Conservation (phyloP, 2,797 vertebrate species). For the Clarias fuscus region DNA sequence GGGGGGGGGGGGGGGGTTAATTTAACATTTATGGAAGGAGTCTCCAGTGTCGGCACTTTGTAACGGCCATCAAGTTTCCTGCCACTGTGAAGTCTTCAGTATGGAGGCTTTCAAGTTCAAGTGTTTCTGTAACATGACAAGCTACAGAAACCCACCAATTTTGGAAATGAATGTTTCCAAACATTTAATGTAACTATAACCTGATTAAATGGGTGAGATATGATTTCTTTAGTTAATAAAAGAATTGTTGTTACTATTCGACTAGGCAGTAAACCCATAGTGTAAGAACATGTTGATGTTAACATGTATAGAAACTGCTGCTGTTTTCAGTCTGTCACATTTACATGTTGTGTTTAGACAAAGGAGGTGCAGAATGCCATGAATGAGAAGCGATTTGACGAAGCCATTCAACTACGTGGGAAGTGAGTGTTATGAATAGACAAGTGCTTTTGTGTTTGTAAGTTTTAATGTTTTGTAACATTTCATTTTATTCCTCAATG, state of each 20-base stretch:
- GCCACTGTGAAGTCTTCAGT: background rate
- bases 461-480: background rate
- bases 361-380: constrained; percentile 94
- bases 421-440: constrained; percentile 73
- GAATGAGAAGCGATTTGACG: constrained; percentile 82
- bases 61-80: background rate
- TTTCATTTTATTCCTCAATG: background rate
- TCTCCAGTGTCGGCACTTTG: background rate
- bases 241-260: background rate
- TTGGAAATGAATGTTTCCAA: background rate
- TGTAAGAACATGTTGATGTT: background rate
- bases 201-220: background rate
- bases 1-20: background rate
- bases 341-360: constrained; percentile 71
- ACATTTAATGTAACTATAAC: no score
- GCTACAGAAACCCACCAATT: background rate
- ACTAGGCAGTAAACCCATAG: background rate
- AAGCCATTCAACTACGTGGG: constrained; percentile 89
- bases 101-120: background rate
- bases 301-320: background rate
- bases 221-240: background rate
- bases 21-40: background rate
- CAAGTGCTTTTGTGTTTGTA: background rate
- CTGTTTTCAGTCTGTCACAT: background rate
- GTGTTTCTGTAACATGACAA: background rate